Evolutionary conservation across 2,113 vertebrate genomes (phyloP), one percentile per base, ranked within the genome.

Genomic region (Vanacampus margaritifer): DNA sequence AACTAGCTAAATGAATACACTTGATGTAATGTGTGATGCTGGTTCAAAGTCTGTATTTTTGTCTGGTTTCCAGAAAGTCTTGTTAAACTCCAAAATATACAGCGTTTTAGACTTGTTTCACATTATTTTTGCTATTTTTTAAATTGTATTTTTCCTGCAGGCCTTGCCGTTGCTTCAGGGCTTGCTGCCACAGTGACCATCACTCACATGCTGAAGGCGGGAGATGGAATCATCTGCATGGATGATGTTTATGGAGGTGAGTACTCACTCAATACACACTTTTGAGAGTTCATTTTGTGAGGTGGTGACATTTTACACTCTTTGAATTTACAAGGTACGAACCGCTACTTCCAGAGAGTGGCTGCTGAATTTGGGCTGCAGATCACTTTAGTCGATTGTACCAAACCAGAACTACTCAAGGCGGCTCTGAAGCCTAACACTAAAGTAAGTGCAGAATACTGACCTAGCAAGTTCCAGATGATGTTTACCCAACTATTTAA

Each of bases 241-340:
- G 93, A 95, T 71, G 96, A 98, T 48, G 94, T 98, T 7, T 99
- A 98, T 50, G 95, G 93, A 93, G 97, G 97, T 97, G 39, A 82
- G 84, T 28, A 3, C 6, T 28, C 19, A 1, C 0, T 64, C 13
- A 45, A 35, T 23, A 9, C n/a, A 28, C n/a, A 6, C 65, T 12
- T 10, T 6, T 14, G 21, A 32, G 32, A 43, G 16, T 39, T 1
- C 12, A 32, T 32, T 1, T 4, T 7, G 3, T 10, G 1, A 28
- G 21, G 17, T 21, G 11, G 13, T 46, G 26, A 43, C 3, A 39
- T 37, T 50, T 61, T 73, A 64, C 12, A 5, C 3, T 51, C 37
- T 48, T 26, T 71, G 3, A 19, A 32, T 59, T 37, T 73, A 8
- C 21, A 72, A 98, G 97, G 97, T 64, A 97, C 95, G 53, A 95